Evolutionary conservation across 1,140 invertebrate species (phyloP).

Genomic region (Pseudoatta argentina): DNA sequence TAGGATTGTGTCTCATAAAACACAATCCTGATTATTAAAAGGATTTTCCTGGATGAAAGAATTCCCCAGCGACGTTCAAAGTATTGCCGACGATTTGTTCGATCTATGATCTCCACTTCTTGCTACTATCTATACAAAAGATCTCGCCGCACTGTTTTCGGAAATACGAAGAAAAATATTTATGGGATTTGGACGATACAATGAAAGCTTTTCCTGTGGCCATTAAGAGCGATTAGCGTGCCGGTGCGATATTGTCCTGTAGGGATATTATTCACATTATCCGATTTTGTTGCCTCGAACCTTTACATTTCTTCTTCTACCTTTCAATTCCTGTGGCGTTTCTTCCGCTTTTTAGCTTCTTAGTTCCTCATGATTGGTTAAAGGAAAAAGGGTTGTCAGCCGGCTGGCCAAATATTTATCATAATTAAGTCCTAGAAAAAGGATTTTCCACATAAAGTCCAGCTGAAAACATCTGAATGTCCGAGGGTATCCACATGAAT

Average conservation of each 20-base stretch:
- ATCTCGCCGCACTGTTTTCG: conserved; percentile 76
- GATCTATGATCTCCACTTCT: background rate
- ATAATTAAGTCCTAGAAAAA: conserved; percentile 80
- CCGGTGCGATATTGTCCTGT: conserved; percentile 69
- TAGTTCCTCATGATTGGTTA: conserved; percentile 81
- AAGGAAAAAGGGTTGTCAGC: conserved; percentile 82
- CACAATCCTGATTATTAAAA: background rate
- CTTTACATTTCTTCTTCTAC: conserved; percentile 25
- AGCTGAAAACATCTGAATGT: conserved; percentile 58
- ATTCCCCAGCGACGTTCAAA: background rate
- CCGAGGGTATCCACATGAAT: conserved; percentile 69
- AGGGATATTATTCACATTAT: conserved; percentile 68
- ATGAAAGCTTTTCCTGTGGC: conserved; percentile 40
- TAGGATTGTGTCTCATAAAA: conserved; percentile 12
- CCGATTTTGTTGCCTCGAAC: conserved; percentile 65
- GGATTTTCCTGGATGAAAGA: background rate
- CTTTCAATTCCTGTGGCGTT: background rate
- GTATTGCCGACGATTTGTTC: conserved; percentile 15
- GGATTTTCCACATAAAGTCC: conserved; percentile 50
- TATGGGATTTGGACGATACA: conserved; percentile 81
- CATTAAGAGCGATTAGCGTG: conserved; percentile 83
- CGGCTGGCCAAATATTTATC: conserved; percentile 86
- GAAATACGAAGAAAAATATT: conserved; percentile 85
- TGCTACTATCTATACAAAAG: background rate
- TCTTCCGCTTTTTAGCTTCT: conserved; percentile 70